Conservation (phyloP, 2,888 invertebrate species). For the Meganola albula region DNA sequence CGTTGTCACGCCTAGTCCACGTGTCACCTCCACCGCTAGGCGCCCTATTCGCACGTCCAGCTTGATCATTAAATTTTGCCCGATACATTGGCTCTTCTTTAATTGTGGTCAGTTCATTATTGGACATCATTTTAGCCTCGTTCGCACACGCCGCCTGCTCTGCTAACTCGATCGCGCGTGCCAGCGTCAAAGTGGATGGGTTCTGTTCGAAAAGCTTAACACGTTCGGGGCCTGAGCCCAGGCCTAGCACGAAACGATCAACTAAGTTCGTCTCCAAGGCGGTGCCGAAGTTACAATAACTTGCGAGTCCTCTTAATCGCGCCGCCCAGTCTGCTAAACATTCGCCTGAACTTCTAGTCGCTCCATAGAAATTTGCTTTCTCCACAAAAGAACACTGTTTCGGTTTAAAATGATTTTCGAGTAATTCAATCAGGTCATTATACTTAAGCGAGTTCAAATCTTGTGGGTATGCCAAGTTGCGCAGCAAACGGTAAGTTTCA, state of each 20-base stretch:
- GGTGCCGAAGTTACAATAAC: conserved; percentile 17
- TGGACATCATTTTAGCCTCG: neutral
- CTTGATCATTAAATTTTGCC: neutral
- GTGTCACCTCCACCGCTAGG: neutral
- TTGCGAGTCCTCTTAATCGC: conserved; percentile 2
- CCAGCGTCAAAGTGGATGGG: neutral
- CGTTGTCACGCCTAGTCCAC: no score
- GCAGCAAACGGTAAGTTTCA: conserved; percentile 1
- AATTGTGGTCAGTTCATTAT: neutral
- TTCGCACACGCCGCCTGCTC: neutral
- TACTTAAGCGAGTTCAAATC: neutral
- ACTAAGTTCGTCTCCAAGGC: conserved; percentile 14
- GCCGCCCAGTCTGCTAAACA: conserved; percentile 1
- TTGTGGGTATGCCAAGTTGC: neutral
- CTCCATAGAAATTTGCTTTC: conserved; percentile 1
- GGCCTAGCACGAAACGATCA: conserved; percentile 7
- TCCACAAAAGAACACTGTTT: conserved; percentile 1
- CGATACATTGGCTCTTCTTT: neutral
- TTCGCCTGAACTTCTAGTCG: neutral
- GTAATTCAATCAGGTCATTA: neutral
- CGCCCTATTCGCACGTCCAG: neutral
- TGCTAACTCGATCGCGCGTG: neutral
- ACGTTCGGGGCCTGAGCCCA: neutral
- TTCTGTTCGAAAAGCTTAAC: no score
- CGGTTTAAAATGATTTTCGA: neutral